Percentiles rank a stretch among this genome's conserved stretches.
phyloP scores from a whole-genome alignment of 1,140 invertebrate genomes.

The Eupeodes corollae region DNA sequence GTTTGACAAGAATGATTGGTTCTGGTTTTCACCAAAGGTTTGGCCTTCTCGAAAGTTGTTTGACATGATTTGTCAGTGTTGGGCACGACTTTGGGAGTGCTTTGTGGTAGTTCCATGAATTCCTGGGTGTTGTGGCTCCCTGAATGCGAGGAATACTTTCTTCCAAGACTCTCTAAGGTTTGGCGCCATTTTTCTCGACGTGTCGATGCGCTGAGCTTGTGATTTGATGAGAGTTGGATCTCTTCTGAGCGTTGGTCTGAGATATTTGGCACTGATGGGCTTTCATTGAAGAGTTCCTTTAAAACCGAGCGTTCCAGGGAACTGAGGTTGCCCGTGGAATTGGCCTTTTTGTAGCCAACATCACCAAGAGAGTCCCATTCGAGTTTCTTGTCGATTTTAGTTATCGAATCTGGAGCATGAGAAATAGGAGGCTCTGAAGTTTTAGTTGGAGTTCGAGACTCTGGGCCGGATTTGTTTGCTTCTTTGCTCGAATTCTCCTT shows the following conservation, averaged over 20 bases:
- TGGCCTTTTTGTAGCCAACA: constrained; percentile 26
- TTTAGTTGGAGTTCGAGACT: too few relatives aligned
- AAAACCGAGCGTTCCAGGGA: constrained; percentile 26
- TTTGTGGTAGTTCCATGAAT: neutral
- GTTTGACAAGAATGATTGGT: neutral
- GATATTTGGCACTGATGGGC: too few relatives aligned
- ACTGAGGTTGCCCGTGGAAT: constrained; percentile 31
- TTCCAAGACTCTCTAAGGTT: neutral
- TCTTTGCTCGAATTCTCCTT: too few relatives aligned
- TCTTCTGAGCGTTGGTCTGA: too few relatives aligned
- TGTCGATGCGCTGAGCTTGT: neutral
- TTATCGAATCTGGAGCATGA: constrained; percentile 27
- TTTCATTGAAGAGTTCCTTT: constrained; percentile 15
- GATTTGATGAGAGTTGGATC: too few relatives aligned
- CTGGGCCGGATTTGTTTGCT: too few relatives aligned
- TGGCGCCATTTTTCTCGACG: neutral
- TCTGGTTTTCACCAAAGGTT: neutral
- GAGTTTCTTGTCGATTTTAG: constrained; percentile 26
- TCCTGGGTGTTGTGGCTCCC: too few relatives aligned
- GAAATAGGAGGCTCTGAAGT: too few relatives aligned
- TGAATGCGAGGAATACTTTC: neutral
- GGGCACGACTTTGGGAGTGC: neutral
- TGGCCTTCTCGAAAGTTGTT: too few relatives aligned
- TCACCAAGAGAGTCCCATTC: constrained; percentile 35
- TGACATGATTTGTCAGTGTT: too few relatives aligned